phyloP scores from a whole-genome alignment of 1,140 invertebrate species.

The Drosophila subpulchrella region DNA sequence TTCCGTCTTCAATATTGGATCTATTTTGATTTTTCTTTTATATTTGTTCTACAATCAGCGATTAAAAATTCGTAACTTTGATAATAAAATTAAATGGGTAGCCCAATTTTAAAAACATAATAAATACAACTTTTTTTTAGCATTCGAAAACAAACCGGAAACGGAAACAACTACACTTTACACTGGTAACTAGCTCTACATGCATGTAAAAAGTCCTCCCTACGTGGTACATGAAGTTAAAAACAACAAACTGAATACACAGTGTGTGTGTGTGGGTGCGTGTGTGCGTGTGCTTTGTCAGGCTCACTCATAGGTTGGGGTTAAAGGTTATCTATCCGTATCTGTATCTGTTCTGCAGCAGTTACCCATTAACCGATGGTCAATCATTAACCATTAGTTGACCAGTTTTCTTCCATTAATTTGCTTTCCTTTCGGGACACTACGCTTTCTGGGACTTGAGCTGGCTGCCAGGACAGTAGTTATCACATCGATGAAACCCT shows the following conservation, averaged over 20 bases:
- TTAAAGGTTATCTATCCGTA: constrained; percentile 16
- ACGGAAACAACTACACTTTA: constrained; percentile 17
- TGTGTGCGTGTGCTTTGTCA: constrained; percentile 48
- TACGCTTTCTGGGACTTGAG: constrained; percentile 23
- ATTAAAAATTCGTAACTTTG: no score
- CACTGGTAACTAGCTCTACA: constrained; percentile 1
- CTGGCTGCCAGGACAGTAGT: constrained; percentile 47
- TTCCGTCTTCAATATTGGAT: constrained; percentile 2
- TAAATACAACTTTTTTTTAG: not conserved
- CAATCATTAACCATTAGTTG: not conserved
- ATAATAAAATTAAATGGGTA: not conserved
- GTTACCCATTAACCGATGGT: not conserved
- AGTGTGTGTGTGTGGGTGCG: constrained; percentile 4
- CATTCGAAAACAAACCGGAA: constrained; percentile 11
- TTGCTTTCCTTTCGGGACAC: not conserved
- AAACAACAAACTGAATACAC: constrained; percentile 39
- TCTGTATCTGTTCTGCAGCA: constrained; percentile 17
- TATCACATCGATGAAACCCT: constrained; percentile 62
- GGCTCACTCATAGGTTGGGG: constrained; percentile 68
- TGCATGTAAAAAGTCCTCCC: constrained; percentile 21
- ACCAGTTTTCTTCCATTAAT: not conserved
- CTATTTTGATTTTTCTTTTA: not conserved
- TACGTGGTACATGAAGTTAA: constrained; percentile 25
- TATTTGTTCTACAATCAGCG: not conserved
- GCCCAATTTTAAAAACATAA: not conserved